These are phyloP conservation scores for Liasis olivaceus DNA, from an alignment of 2,797 vertebrate species.

Conservation along the genomic window DNA sequence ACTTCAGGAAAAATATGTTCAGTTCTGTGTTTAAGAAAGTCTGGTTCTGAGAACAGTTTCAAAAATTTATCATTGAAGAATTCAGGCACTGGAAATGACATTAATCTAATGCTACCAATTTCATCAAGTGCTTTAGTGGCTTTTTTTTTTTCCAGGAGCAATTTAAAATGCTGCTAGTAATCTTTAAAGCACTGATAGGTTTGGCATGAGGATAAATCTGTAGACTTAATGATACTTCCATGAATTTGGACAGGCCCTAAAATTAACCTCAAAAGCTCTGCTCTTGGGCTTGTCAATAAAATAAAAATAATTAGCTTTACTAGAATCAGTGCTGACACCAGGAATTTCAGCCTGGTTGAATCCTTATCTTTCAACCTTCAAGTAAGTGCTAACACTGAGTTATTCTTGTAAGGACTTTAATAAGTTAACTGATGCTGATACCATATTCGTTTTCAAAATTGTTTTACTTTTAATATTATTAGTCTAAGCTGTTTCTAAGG, in stretches of 20 bases:
- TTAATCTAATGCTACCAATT: neutral
- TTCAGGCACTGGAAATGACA: neutral
- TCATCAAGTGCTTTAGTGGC: neutral
- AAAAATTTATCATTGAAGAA: neutral
- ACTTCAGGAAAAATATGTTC: neutral
- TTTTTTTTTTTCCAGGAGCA: neutral
- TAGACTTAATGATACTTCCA: neutral
- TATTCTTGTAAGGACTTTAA: neutral
- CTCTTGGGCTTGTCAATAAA: neutral
- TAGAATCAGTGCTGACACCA: neutral
- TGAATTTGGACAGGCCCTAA: neutral
- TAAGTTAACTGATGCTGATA: neutral
- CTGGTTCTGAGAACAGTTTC: neutral
- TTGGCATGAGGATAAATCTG: neutral
- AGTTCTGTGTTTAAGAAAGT: neutral
- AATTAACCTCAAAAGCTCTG: neutral
- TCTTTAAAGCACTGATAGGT: neutral
- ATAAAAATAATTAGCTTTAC: neutral
- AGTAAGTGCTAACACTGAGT: neutral
- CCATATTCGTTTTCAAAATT: neutral
- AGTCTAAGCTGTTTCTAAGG: neutral
- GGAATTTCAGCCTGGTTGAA: neutral
- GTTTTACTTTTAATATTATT: neutral
- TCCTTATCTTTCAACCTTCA: neutral
- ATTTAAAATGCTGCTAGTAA: neutral